Conservation (phyloP, 2,797 vertebrate species). For the Lophotriccus pileatus region DNA sequence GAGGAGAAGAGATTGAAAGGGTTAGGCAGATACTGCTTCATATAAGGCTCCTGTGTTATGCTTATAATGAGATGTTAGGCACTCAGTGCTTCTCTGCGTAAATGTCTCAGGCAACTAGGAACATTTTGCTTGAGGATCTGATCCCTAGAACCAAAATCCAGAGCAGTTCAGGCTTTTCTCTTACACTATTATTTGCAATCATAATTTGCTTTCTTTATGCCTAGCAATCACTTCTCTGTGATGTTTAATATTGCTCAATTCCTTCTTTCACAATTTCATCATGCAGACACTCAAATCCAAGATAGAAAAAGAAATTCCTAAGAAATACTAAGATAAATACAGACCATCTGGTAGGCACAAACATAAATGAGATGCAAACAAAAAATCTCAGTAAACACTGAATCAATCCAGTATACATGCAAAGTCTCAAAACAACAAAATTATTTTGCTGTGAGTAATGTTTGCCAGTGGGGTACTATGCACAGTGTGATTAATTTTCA, state of each 20-base stretch:
- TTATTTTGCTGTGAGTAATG: slow-evolving; percentile 40
- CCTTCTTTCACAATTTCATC: neutral
- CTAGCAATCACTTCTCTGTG: neutral
- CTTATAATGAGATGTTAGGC: neutral
- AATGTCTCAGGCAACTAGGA: neutral
- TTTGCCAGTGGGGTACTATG: neutral
- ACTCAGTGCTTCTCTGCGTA: neutral
- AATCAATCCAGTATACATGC: slow-evolving; percentile 40
- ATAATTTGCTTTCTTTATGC: neutral
- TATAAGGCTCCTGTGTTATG: neutral
- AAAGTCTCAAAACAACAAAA: slow-evolving; percentile 27
- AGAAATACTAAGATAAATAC: slow-evolving; percentile 57
- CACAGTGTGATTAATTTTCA: slow-evolving; percentile 50
- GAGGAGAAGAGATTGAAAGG: neutral
- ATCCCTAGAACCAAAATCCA: neutral
- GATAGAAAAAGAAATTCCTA: neutral
- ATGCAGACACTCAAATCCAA: neutral
- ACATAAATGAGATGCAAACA: slow-evolving; percentile 49
- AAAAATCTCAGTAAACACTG: slow-evolving; percentile 60
- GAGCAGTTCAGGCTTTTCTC: neutral
- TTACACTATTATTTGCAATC: neutral
- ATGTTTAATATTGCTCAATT: slow-evolving; percentile 26
- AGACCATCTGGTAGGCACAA: slow-evolving; percentile 42
- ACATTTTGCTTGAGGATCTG: neutral
- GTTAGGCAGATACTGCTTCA: neutral